Base-by-base conservation (phyloP, 2,113 vertebrate species). In the Condylura cristata region DNA sequence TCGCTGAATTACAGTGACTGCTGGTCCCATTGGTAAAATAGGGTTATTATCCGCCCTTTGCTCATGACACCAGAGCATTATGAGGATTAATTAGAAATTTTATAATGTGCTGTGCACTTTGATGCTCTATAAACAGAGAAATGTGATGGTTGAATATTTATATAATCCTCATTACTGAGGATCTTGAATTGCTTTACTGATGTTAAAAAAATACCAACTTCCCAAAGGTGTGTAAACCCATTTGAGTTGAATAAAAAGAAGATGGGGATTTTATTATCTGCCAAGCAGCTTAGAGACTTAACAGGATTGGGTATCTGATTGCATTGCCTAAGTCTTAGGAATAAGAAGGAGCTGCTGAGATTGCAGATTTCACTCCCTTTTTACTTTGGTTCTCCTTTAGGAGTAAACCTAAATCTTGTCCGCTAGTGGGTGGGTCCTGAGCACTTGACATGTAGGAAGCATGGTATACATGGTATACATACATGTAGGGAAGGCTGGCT, bases 61-160 rank as follows among this genome's bases (percentile, higher is more conserved):
- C 80, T 93, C 80, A 24, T 75, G 71, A 93, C 76, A 91, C 80
- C 30, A 63, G 76, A 56, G 84, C 61, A 56, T 78, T 96, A 94
- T 0, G 1, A 85, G 93, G 83, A 94, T 96, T 97, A 96, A 97
- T 97, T 96, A 95, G 79, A 91, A 93, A 71, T 80, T 94, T 91
- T 95, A 96, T 87, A 95, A 93, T 90, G 90, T 93, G 66, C 84
- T 34, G 53, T 68, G 41, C 81, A 93, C 90, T 96, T 85, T 81
- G 95, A 95, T 90, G 92, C 90, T 96, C 96, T 91, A 95, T 94
- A 95, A 97, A 96, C 95, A 94, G 46, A 95, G 86, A 76, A 56
- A 66, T 85, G 84, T 85, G 94, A 58, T 58, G 76, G 76, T 0
- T 72, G 95, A 66, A 78, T 94, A 90, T 94, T 95, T 95, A 90